Evolutionary conservation across 1,140 invertebrate species (phyloP).

Genomic region (Druon quercuslanigerum): DNA sequence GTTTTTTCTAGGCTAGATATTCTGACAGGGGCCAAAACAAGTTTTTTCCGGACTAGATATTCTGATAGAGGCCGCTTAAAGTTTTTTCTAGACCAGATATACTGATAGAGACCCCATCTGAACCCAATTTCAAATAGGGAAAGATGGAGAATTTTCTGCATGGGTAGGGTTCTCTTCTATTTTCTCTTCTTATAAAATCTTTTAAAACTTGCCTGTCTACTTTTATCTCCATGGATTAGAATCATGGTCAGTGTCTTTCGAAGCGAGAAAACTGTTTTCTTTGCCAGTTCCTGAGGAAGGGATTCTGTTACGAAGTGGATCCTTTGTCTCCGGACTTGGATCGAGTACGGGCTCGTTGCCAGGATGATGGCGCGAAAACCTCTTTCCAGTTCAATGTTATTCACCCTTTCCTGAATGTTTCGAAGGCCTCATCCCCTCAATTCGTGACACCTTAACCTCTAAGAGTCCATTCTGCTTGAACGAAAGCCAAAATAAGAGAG

Average conservation of each 20-base stretch:
- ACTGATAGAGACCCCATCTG: too few species aligned
- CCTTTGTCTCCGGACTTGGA: constrained; percentile 50
- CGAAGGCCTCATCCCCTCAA: constrained; percentile 17
- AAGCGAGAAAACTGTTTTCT: constrained; percentile 38
- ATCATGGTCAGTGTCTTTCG: background rate
- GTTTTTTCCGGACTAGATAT: too few species aligned
- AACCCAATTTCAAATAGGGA: too few species aligned
- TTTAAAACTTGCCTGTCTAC: background rate
- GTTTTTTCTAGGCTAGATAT: too few species aligned
- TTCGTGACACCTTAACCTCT: constrained; percentile 37
- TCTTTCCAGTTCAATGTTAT: constrained; percentile 52
- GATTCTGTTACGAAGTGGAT: constrained; percentile 42
- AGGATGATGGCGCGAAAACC: constrained; percentile 59
- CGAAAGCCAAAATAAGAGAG: constrained; percentile 54
- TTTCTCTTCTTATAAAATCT: background rate
- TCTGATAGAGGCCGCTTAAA: too few species aligned
- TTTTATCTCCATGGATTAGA: background rate
- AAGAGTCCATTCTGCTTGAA: constrained; percentile 59
- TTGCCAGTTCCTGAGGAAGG: constrained; percentile 38
- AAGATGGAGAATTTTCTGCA: too few species aligned
- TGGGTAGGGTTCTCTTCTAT: constrained; percentile 19
- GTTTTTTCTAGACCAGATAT: too few species aligned
- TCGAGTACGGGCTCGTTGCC: constrained; percentile 55
- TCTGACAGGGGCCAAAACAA: too few species aligned
- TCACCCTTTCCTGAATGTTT: background rate